These are phyloP conservation scores for Bothrops alternatus DNA, from an alignment of 2,797 vertebrate genomes.

Conservation along the genomic window DNA sequence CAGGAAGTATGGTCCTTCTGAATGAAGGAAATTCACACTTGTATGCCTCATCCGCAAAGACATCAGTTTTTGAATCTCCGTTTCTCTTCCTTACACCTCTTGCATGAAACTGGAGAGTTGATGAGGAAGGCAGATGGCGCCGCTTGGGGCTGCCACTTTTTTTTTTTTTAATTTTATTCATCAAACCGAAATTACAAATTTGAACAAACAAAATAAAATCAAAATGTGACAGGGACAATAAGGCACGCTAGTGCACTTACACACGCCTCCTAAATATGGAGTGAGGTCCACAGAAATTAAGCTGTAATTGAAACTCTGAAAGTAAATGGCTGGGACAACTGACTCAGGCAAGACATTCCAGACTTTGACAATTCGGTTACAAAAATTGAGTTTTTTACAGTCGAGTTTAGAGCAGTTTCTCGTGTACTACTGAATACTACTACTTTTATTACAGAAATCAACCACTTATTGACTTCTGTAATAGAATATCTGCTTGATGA, in stretches of 20 bases:
- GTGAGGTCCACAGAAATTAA: not conserved
- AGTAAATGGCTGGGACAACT: not conserved
- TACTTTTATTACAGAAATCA: not conserved
- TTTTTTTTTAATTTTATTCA: not conserved
- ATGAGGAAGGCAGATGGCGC: not conserved
- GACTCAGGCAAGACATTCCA: not conserved
- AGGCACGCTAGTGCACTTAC: not conserved
- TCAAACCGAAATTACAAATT: not conserved
- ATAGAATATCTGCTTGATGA: not conserved
- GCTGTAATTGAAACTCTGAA: not conserved
- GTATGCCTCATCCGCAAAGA: not conserved
- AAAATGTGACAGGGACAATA: not conserved
- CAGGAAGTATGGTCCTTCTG: not conserved
- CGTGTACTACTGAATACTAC: fast-evolving
- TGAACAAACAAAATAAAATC: not conserved
- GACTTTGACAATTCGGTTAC: not conserved
- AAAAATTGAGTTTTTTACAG: not conserved
- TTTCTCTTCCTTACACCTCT: not conserved
- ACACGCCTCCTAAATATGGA: not conserved
- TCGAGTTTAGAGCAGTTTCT: not conserved
- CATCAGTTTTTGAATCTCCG: no score
- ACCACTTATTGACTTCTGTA: not conserved
- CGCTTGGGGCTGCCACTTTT: not conserved
- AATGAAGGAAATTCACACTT: not conserved
- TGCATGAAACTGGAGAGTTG: not conserved